Evolutionary conservation across 2,888 invertebrate species (phyloP).

Genomic region (Loripinus fragilis): DNA sequence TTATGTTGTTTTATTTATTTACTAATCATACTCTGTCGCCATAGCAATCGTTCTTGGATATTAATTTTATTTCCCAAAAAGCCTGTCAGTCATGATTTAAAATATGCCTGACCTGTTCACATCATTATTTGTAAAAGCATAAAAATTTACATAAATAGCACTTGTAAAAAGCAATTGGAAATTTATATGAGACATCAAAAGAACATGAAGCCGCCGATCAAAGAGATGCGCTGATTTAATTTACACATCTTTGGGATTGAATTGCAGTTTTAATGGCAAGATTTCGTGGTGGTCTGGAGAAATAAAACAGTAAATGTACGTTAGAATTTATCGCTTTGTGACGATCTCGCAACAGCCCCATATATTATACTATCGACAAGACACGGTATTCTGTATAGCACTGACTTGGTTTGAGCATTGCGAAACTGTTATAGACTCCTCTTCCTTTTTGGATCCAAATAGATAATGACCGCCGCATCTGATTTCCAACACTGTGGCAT

Average conservation of each 20-base stretch:
- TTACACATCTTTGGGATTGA: slow-evolving; percentile 60
- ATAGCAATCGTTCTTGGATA: background rate
- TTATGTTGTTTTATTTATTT: too few relatives aligned
- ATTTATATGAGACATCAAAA: slow-evolving; percentile 63
- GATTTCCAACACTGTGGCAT: too few relatives aligned
- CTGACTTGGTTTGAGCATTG: too few relatives aligned
- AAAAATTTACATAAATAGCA: slow-evolving; percentile 65
- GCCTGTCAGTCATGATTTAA: slow-evolving; percentile 50
- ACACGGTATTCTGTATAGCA: background rate
- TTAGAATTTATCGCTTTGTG: slow-evolving; percentile 26
- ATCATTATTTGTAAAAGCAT: slow-evolving; percentile 59
- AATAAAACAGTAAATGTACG: slow-evolving; percentile 20
- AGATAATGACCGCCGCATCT: too few relatives aligned
- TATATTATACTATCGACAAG: background rate
- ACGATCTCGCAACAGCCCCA: slow-evolving; percentile 14
- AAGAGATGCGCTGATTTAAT: slow-evolving; percentile 59
- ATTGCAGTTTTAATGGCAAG: slow-evolving; percentile 56
- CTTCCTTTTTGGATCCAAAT: too few relatives aligned
- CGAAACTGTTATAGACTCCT: too few relatives aligned
- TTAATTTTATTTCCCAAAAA: slow-evolving; percentile 26
- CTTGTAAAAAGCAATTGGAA: slow-evolving; percentile 60
- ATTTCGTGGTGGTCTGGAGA: slow-evolving; percentile 58
- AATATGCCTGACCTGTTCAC: slow-evolving; percentile 52
- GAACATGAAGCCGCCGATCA: slow-evolving; percentile 51
- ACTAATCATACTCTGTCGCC: too few relatives aligned